Evolutionary conservation across 2,888 invertebrate species (phyloP).

Genomic region (Allacma fusca): DNA sequence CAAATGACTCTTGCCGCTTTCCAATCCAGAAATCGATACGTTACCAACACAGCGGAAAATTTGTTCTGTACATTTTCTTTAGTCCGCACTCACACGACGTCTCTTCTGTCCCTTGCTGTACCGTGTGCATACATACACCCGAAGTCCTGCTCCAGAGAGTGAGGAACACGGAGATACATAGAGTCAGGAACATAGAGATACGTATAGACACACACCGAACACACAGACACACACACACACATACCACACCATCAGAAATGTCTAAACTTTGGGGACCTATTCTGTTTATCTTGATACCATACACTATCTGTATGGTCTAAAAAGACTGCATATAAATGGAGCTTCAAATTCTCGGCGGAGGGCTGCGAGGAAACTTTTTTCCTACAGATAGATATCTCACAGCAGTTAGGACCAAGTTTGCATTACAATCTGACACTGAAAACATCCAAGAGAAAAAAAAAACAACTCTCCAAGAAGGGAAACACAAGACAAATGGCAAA

Average conservation of each 20-base stretch:
- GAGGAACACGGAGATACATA: background rate
- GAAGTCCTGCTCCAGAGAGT: background rate
- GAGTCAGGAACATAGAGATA: background rate
- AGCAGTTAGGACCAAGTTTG: background rate
- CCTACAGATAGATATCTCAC: background rate
- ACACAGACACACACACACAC: background rate
- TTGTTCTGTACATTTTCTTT: slow-evolving; percentile 22
- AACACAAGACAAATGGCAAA: too few species aligned
- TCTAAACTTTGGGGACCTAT: slow-evolving; percentile 32
- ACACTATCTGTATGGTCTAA: background rate
- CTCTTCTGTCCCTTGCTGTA: background rate
- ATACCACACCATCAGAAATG: background rate
- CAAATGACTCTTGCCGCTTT: slow-evolving; percentile 58
- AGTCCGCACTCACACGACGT: slow-evolving; percentile 4
- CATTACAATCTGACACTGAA: background rate
- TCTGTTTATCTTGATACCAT: slow-evolving; percentile 27
- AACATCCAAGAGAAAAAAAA: background rate
- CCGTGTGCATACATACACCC: background rate
- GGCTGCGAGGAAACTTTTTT: background rate
- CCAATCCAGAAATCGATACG: slow-evolving; percentile 48
- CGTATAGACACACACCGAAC: background rate
- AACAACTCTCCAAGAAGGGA: too few species aligned
- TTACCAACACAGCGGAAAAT: slow-evolving; percentile 44
- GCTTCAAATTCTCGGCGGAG: slow-evolving; percentile 13
- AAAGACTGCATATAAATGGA: slow-evolving; percentile 39